Conservation (phyloP, 2,113 vertebrate species). For the Scytalopus superciliaris region DNA sequence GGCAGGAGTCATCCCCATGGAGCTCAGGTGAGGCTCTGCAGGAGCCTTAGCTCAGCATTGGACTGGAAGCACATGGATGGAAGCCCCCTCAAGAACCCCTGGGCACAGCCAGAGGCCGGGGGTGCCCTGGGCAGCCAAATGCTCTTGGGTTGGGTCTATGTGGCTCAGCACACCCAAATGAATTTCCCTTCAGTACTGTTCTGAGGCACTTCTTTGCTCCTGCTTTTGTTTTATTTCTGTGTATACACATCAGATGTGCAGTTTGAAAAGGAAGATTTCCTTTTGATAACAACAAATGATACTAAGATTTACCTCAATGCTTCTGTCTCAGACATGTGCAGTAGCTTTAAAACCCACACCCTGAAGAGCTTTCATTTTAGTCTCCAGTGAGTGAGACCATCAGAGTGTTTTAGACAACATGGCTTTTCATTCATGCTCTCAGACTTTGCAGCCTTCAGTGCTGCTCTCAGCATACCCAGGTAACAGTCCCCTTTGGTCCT, state of each 20-base stretch:
- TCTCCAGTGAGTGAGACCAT: not conserved
- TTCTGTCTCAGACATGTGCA: fast-evolving
- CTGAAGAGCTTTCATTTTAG: not conserved
- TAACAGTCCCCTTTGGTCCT: not conserved
- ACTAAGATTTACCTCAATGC: not conserved
- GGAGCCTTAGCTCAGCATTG: not conserved
- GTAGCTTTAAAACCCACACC: not conserved
- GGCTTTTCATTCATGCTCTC: not conserved
- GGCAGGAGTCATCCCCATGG: not conserved
- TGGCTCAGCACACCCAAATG: not conserved
- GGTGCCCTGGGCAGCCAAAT: not conserved
- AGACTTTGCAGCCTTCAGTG: not conserved
- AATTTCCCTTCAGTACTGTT: not conserved
- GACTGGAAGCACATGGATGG: not conserved
- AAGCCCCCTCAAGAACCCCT: not conserved
- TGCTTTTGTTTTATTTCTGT: not conserved
- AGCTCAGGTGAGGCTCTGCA: not conserved
- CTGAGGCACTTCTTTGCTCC: fast-evolving
- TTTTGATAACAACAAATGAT: not conserved
- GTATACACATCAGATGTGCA: not conserved
- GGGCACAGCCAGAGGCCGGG: not conserved
- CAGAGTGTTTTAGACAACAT: not conserved
- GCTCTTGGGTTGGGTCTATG: not conserved
- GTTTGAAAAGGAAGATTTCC: not conserved
- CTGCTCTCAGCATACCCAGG: not conserved